Conservation (phyloP, 2,113 vertebrate genomes). For the Electrona antarctica region DNA sequence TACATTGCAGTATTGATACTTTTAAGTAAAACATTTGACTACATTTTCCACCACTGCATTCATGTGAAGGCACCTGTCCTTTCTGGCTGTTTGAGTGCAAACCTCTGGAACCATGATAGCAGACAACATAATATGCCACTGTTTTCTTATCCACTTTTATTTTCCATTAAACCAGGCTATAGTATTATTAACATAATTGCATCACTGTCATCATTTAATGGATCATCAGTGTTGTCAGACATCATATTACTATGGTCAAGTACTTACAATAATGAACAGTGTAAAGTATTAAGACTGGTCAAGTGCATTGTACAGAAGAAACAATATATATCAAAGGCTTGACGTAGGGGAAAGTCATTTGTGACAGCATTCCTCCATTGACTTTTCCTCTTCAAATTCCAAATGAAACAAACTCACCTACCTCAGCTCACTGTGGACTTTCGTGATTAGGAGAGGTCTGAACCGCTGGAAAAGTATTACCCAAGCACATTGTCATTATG, state of each 20-base stretch:
- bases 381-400: conserved; percentile 12
- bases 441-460: neutral
- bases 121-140: neutral
- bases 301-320: conserved; percentile 62
- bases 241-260: conserved; percentile 56
- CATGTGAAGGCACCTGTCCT: no score
- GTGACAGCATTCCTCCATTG: conserved; percentile 3
- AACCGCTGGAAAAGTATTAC: neutral
- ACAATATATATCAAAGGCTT: conserved; percentile 27
- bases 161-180: conserved; percentile 68
- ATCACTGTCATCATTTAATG: conserved; percentile 64
- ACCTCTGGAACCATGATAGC: no score
- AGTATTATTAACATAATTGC: conserved; percentile 65
- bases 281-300: conserved; percentile 40
- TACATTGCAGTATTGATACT: no score
- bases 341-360: conserved; percentile 34
- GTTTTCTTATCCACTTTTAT: conserved; percentile 64
- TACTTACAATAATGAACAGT: conserved; percentile 48
- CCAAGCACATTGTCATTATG: conserved; percentile 3
- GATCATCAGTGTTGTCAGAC: conserved; percentile 64
- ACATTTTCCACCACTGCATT: no score
- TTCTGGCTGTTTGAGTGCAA: no score
- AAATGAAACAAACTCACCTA: conserved; percentile 3
- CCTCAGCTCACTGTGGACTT: conserved; percentile 3
- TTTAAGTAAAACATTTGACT: no score